Evolutionary conservation across 2,888 invertebrate species (phyloP), one percentile per base, ranked within the genome.

Genomic region (Clunio marinus): DNA sequence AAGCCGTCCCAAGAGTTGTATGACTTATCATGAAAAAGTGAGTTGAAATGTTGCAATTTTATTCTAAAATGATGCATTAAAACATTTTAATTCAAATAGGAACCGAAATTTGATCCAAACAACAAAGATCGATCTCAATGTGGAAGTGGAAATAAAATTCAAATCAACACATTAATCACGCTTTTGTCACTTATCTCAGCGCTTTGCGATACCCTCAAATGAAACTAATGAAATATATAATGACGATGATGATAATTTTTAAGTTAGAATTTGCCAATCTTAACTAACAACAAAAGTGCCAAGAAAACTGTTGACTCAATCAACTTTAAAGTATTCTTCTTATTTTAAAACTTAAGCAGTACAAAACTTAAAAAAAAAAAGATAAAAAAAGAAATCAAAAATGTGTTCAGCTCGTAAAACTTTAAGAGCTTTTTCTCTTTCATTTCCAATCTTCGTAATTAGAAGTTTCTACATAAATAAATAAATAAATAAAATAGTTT

Each of bases 231-330:
- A n/a, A n/a, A n/a, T n/a, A n/a, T n/a, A n/a, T n/a, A n/a, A n/a
- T n/a, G n/a, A n/a, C n/a, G n/a, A n/a, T n/a, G n/a, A n/a, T n/a
- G n/a, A n/a, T n/a, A n/a, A n/a, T n/a, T n/a, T n/a, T n/a, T n/a
- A n/a, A n/a, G n/a, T n/a, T n/a, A n/a, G n/a, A n/a, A n/a, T n/a
- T n/a, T n/a, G n/a, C n/a, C n/a, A n/a, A n/a, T n/a, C n/a, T n/a
- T n/a, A n/a, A n/a, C n/a, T n/a, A 8, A 13, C 35, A 32, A 32
- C 35, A 60, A 45, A 65, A 65, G 63, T 65, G 63, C 63, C 63
- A 65, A 65, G 17, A 46, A 37, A 20, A 15, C 22, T 15, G 24
- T 35, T 65, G 35, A 62, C 20, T 27, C 45, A 65, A 65, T 65
- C 28, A 46, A 45, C 10, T 28, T 60, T 32, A 28, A 20, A 28